Base-by-base conservation (phyloP, 2,113 vertebrate genomes). In the Riparia riparia region DNA sequence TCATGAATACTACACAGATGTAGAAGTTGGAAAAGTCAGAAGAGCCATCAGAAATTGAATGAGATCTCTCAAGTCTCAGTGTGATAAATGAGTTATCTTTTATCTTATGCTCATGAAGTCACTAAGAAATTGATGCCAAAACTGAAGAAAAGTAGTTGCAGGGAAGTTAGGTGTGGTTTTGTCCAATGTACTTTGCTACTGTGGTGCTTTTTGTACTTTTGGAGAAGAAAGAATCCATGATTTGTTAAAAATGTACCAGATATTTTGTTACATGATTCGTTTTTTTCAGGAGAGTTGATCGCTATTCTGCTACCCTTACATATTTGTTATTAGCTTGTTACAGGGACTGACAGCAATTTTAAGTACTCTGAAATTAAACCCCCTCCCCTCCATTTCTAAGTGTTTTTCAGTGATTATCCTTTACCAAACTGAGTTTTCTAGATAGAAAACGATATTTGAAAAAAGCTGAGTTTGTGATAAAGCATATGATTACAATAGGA, bases 401-500 rank as follows among this genome's bases (percentile, higher is more conserved):
- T 68, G 31, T 57, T 77, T 91, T 96, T 58, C 85, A 83, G 82
- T 81, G 71, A 81, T 97, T 93, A 70, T 89, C 49, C 18, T 89
- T 97, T 94, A 82, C 44, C 37, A 80, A 88, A 56, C 50, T 86
- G 81, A 86, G 26, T 89, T 93, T 86, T 80, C 58, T 54, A 63
- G 50, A 77, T 83, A 72, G 49, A 69, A 93, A 60, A 78, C 80
- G 16, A 22, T 61, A 84, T 42, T 94, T 95, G 84, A 91, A 97
- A 95, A 89, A 84, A 68, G 34, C 68, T 73, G 60, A 66, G 34
- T 92, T 80, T 89, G 42, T 96, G 83, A 90, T 94, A 90, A 89
- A 96, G 82, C 54, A 24, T 82, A 70, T 95, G 79, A 97, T 97
- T 97, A 89, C 60, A 88, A 34, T 72, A 97, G 94, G 95, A 97